Percentiles rank a stretch among this genome's conserved stretches.
phyloP scores from a whole-genome alignment of 2,113 vertebrate species.

The Lepidiolamprologus cunningtoni region DNA sequence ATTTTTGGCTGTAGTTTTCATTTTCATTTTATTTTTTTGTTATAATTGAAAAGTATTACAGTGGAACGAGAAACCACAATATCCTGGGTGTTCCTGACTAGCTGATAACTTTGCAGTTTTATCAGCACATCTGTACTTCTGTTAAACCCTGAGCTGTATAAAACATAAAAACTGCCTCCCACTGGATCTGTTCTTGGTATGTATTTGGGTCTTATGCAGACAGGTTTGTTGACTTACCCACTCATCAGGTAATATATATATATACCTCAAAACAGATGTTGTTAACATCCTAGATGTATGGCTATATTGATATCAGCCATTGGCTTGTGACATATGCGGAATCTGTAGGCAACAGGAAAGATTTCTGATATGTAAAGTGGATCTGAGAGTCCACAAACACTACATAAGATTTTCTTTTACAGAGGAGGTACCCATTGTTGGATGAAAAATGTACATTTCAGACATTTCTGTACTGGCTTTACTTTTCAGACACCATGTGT shows the following conservation, averaged over 20 bases:
- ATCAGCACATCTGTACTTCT: not conserved
- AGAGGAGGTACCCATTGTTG: not conserved
- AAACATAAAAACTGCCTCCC: not conserved
- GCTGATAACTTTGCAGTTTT: not conserved
- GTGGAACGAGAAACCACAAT: not conserved
- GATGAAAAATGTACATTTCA: not conserved
- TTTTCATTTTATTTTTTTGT: not conserved
- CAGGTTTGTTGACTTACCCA: not conserved
- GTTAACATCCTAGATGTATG: not conserved
- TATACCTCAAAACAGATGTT: not conserved
- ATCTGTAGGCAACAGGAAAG: not conserved
- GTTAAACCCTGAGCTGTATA: not conserved
- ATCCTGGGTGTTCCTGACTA: conserved; percentile 41
- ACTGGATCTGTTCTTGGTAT: not conserved
- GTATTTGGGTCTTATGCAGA: not conserved
- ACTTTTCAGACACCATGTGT: not conserved
- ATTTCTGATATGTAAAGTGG: not conserved
- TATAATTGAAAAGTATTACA: not conserved
- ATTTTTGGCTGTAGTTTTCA: conserved; percentile 21
- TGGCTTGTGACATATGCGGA: not conserved
- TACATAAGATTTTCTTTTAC: not conserved
- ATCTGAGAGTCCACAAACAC: not conserved
- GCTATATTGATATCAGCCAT: not conserved
- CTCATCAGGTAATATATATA: not conserved
- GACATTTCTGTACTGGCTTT: not conserved